A percentile compares a stretch with the other conserved stretches of the same genome.
Evolutionary conservation across 2,888 invertebrate genomes (phyloP).

Genomic region (Caenorhabditis sp.): DNA sequence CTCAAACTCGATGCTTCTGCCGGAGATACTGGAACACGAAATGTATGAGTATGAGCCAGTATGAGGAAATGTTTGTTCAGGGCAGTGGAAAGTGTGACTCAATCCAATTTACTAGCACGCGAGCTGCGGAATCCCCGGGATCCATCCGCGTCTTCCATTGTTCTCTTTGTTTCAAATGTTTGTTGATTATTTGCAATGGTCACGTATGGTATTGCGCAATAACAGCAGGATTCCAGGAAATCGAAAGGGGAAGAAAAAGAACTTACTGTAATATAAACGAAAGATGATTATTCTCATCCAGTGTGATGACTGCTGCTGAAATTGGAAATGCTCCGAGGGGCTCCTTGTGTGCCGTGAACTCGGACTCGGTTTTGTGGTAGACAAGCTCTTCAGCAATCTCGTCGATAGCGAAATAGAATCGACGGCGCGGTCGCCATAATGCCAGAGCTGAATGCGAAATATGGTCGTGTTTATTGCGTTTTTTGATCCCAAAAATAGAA

Average conservation of each 20-base stretch:
- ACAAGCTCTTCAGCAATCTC: constrained; percentile 75
- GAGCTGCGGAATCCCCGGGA: no score
- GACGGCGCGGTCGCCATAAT: constrained; percentile 72
- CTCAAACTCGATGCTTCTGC: constrained; percentile 82
- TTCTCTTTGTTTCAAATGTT: constrained; percentile 61
- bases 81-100: constrained; percentile 4
- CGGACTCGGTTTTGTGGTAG: constrained; percentile 76
- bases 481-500: constrained; percentile 11
- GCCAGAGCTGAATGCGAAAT: constrained; percentile 71
- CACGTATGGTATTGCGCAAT: constrained; percentile 39
- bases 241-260: not conserved
- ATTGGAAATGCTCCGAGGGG: constrained; percentile 71
- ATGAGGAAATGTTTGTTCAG: constrained; percentile 51
- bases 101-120: constrained; percentile 30
- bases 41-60: not conserved
- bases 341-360: constrained; percentile 69
- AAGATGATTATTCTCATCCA: constrained; percentile 73
- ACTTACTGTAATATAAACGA: constrained; percentile 17
- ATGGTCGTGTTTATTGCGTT: constrained; percentile 19
- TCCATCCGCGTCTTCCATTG: constrained; percentile 41
- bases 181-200: constrained; percentile 23
- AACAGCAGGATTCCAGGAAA: not conserved
- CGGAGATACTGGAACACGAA: constrained; percentile 73
- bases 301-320: constrained; percentile 70
- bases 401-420: constrained; percentile 78